These are phyloP conservation scores for Drosophila multiciliata DNA, from an alignment of 2,888 invertebrate genomes.

Conservation along the genomic window DNA sequence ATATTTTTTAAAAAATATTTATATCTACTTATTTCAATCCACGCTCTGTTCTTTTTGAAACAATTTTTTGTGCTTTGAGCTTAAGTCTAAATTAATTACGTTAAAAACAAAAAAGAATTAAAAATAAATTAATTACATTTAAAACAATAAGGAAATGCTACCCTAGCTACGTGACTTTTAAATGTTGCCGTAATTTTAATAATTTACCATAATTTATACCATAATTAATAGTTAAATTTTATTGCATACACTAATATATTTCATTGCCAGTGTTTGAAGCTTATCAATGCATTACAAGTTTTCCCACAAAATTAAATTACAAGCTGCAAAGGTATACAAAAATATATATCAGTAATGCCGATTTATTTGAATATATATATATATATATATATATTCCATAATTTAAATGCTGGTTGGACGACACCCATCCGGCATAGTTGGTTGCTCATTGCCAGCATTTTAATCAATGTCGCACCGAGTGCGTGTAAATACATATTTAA, in stretches of 20 bases:
- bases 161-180: no score
- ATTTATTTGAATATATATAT: constrained; percentile 45
- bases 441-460: constrained; percentile 5
- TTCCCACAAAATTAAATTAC: neutral
- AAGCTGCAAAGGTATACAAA: neutral
- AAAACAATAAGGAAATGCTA: no score
- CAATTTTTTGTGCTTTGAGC: neutral
- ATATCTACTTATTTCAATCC: no score
- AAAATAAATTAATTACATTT: no score
- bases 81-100: neutral
- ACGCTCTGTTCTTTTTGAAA: neutral
- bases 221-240: neutral
- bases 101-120: neutral
- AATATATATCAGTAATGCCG: constrained; percentile 37
- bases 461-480: neutral
- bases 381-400: constrained; percentile 51
- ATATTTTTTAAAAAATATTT: neutral
- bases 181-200: neutral
- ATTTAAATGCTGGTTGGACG: constrained; percentile 28
- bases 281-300: neutral
- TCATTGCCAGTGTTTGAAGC: neutral
- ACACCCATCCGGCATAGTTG: neutral
- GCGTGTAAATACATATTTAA: neutral
- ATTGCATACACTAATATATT: neutral
- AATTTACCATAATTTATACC: no score